These are phyloP conservation scores for Drosophila lacicola DNA, from an alignment of 2,888 invertebrate species.

Conservation along the genomic window DNA sequence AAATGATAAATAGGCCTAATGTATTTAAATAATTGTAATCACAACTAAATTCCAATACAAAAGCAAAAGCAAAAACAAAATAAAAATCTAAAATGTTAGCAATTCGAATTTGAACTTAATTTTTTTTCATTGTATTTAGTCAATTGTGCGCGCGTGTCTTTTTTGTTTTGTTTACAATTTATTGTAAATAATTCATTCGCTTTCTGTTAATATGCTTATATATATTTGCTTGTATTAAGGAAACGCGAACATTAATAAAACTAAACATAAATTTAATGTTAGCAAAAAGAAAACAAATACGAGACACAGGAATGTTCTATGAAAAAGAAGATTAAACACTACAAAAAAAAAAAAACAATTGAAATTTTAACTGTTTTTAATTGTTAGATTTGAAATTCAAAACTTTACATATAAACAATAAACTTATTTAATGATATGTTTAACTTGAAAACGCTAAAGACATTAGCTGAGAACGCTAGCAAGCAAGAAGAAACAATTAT, in stretches of 20 bases:
- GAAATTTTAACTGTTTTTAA: slow-evolving; percentile 82
- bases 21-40: slow-evolving; percentile 60
- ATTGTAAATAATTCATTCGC: slow-evolving; percentile 78
- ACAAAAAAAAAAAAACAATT: slow-evolving; percentile 38
- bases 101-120: slow-evolving; percentile 33
- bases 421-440: slow-evolving; percentile 73
- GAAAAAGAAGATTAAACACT: slow-evolving; percentile 32
- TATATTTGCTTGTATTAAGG: slow-evolving; percentile 58
- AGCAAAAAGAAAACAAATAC: slow-evolving; percentile 50
- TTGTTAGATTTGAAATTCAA: slow-evolving; percentile 75
- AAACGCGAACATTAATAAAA: slow-evolving; percentile 51
- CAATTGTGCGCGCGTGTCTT: slow-evolving; percentile 48
- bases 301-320: slow-evolving; percentile 66
- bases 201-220: slow-evolving; percentile 52
- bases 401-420: slow-evolving; percentile 58
- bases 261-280: slow-evolving; percentile 60
- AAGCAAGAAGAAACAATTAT: slow-evolving; percentile 62
- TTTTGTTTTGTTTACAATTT: slow-evolving; percentile 62
- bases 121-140: slow-evolving; percentile 51
- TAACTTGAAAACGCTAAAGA: slow-evolving; percentile 64
- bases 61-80: slow-evolving; percentile 33
- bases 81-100: slow-evolving; percentile 28
- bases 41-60: slow-evolving; percentile 49
- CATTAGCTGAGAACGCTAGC: slow-evolving; percentile 56
- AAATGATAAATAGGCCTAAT: slow-evolving; percentile 54